phyloP scores from a whole-genome alignment of 2,888 invertebrate species.

The Leptinotarsa tumamoca region DNA sequence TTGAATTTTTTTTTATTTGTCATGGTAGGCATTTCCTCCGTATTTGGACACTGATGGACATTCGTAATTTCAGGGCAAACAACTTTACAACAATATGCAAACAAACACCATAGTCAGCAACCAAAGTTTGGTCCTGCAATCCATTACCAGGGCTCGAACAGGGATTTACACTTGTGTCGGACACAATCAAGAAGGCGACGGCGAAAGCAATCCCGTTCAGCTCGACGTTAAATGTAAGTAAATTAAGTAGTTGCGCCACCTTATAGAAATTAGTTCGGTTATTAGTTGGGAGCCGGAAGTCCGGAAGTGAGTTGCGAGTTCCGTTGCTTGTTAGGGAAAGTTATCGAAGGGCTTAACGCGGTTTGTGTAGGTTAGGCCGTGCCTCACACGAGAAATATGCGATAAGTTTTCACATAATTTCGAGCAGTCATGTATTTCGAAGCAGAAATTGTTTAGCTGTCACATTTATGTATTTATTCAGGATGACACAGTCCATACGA shows the following conservation, averaged over 20 bases:
- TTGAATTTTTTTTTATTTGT: no score
- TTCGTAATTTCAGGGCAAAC: slow-evolving; percentile 73
- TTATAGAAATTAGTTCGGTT: slow-evolving; percentile 25
- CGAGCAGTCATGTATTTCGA: neutral
- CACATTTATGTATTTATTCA: no score
- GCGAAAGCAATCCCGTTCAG: slow-evolving; percentile 86
- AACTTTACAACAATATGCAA: slow-evolving; percentile 82
- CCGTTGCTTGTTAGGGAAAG: slow-evolving; percentile 4
- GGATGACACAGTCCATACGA: no score
- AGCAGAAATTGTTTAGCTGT: neutral
- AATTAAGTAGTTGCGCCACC: slow-evolving; percentile 33
- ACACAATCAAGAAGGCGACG: slow-evolving; percentile 88
- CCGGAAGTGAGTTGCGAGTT: slow-evolving; percentile 11
- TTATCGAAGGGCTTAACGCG: slow-evolving; percentile 1
- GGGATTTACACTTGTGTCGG: slow-evolving; percentile 91
- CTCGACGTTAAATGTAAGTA: slow-evolving; percentile 89
- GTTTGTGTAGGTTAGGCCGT: neutral
- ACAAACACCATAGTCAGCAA: slow-evolving; percentile 88
- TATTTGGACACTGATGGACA: no score
- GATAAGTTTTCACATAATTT: neutral
- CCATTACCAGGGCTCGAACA: slow-evolving; percentile 79
- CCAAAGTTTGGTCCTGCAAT: slow-evolving; percentile 90
- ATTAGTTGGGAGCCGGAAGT: slow-evolving; percentile 9
- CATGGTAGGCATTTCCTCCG: neutral
- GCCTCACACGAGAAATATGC: neutral